phyloP scores from a whole-genome alignment of 2,113 vertebrate genomes.

The Brachyistius frenatus region DNA sequence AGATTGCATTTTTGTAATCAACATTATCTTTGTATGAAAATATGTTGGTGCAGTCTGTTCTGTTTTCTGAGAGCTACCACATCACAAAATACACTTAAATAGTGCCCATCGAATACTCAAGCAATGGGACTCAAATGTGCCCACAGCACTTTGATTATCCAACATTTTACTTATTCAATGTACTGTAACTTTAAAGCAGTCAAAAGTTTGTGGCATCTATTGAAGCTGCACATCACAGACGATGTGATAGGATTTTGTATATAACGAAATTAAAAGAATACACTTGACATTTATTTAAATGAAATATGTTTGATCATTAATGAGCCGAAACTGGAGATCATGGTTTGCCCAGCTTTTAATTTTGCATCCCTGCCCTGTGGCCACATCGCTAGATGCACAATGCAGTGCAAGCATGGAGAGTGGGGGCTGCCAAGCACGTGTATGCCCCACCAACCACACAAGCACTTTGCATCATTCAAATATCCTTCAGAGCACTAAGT shows the following conservation, averaged over 20 bases:
- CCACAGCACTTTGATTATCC: background rate
- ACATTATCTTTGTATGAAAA: no score
- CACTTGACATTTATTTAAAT: background rate
- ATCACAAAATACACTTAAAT: background rate
- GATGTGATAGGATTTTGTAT: no score
- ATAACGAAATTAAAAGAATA: background rate
- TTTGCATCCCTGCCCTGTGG: background rate
- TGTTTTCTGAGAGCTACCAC: no score
- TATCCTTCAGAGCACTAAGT: background rate
- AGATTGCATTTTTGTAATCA: no score
- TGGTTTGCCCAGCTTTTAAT: background rate
- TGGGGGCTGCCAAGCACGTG: slow-evolving; percentile 69
- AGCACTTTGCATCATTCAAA: slow-evolving; percentile 35
- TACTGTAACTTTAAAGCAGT: background rate
- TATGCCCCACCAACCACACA: slow-evolving; percentile 53
- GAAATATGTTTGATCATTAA: background rate
- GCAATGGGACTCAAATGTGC: background rate
- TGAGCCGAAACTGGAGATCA: background rate
- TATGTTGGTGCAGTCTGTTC: no score
- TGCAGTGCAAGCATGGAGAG: slow-evolving; percentile 35
- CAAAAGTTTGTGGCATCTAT: background rate
- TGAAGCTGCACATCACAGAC: background rate
- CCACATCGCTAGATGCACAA: slow-evolving; percentile 31
- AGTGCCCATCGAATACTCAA: no score
- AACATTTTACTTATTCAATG: no score